Percentiles rank a stretch among this genome's conserved stretches.
Evolutionary conservation across 2,797 vertebrate species (phyloP).

Genomic region (Schizopygopsis malacanthus): DNA sequence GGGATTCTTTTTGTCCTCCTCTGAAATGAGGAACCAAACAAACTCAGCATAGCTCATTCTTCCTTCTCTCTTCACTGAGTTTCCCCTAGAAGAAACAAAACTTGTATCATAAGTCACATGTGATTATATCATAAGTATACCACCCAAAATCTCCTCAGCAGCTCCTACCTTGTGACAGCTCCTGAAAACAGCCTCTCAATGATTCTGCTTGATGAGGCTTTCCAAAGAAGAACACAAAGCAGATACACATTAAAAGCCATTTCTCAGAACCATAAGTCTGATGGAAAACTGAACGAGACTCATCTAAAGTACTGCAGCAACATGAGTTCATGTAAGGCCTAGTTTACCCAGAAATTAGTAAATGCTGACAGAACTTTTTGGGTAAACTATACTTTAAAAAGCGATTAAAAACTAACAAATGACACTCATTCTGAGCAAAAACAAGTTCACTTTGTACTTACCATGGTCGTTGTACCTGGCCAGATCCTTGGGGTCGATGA

Average conservation of each 20-base stretch:
- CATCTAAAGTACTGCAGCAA: not conserved
- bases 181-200: slow-evolving; percentile 97
- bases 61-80: slow-evolving; percentile 90
- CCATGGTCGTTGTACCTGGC: slow-evolving; percentile 96
- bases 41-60: slow-evolving; percentile 99
- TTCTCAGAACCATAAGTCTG: not conserved
- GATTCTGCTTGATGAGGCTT: slow-evolving; percentile 92
- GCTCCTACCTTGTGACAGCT: slow-evolving; percentile 92
- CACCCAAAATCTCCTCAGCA: not conserved
- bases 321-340: not conserved
- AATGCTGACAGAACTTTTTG: not conserved
- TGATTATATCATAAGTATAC: not conserved
- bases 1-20: slow-evolving; percentile 96
- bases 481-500: slow-evolving; percentile 95
- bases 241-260: slow-evolving; percentile 37
- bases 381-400: not conserved
- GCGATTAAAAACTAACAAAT: not conserved
- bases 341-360: not conserved
- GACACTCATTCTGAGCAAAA: not conserved
- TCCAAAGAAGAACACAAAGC: slow-evolving; percentile 42
- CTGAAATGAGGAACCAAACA: slow-evolving; percentile 97
- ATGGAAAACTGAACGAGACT: not conserved
- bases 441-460: slow-evolving; percentile 67
- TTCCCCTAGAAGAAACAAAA: slow-evolving; percentile 83
- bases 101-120: not conserved